Evolutionary conservation across 2,113 vertebrate genomes (phyloP), one percentile per base, ranked within the genome.

Genomic region (Cnemophilus loriae): DNA sequence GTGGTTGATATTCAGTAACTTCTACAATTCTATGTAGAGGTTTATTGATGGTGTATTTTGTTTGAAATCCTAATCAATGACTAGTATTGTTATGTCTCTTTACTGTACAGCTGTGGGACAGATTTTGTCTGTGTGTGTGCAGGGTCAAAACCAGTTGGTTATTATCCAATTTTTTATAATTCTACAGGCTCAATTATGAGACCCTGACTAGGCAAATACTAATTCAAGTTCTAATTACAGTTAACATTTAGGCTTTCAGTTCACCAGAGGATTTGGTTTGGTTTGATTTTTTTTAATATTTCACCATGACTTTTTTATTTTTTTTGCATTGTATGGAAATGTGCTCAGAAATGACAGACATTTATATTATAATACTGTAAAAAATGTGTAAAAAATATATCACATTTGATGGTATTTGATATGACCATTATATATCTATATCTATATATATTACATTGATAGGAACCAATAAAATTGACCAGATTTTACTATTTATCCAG

Each of bases 281-380:
- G 0, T 1, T 1, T 5, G n/a, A n/a, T n/a, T 60, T 64, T 75
- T 73, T 75, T 52, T 1, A 33, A 15, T 56, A 52, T 46, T 63
- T 84, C 39, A 56, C 4, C 1, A 8, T 33, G 3, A 6, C 7
- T 47, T 46, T 57, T 83, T 73, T 73, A 70, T 82, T 52, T 18
- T 75, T 52, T 64, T 64, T 70, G 2, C 5, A 6, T 28, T 16
- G 22, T 37, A 3, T 74, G 21, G 22, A 77, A 84, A 35, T 63
- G 6, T 83, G 6, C 74, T 79, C 52, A 32, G 49, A 56, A 85
- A 68, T 67, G 0, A 30, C 9, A 80, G 30, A 28, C 6, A n/a
- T 35, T 70, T 39, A 4, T 70, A 53, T 61, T 37, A 16, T 30
- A 74, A 15, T 74, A 41, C 30, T 56, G 9, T 67, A 44, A 67